Percentiles rank a stretch among this genome's conserved stretches.
phyloP scores from a whole-genome alignment of 2,888 invertebrate genomes.

The Odontocerum albicorne region DNA sequence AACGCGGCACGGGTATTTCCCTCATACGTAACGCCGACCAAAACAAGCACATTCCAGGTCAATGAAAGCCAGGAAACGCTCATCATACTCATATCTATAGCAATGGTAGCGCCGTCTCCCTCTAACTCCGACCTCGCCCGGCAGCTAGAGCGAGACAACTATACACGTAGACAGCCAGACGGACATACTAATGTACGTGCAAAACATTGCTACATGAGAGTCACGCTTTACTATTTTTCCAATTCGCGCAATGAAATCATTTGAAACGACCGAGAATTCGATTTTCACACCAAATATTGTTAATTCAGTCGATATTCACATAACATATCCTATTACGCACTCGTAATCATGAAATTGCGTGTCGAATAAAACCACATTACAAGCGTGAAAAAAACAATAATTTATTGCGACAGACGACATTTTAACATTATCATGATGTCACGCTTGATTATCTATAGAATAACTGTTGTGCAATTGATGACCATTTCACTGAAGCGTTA shows the following conservation, averaged over 20 bases:
- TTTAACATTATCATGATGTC: constrained; percentile 2
- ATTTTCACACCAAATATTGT: background rate
- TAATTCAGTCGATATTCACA: background rate
- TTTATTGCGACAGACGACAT: constrained; percentile 13
- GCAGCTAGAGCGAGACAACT: constrained; percentile 15
- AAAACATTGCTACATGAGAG: constrained; percentile 34
- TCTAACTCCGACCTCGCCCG: background rate
- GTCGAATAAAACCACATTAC: constrained; percentile 21
- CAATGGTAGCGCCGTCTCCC: constrained; percentile 50
- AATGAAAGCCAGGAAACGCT: constrained; percentile 32
- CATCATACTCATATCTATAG: constrained; percentile 27
- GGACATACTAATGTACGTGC: constrained; percentile 30
- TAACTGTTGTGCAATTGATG: constrained; percentile 2
- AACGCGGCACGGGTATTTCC: too few species aligned
- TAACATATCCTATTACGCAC: constrained; percentile 9
- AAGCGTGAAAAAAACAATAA: constrained; percentile 25
- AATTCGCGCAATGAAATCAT: constrained; percentile 12
- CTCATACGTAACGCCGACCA: constrained; percentile 29
- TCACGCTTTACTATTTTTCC: constrained; percentile 32
- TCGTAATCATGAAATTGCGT: constrained; percentile 20
- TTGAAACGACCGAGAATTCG: background rate
- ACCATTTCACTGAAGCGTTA: constrained; percentile 5
- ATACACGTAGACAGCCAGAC: constrained; percentile 27
- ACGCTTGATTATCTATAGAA: constrained; percentile 3
- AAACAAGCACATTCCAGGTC: constrained; percentile 33